These are phyloP conservation scores for Aleadryas rufinucha DNA, from an alignment of 2,113 vertebrate genomes.

Conservation along the genomic window DNA sequence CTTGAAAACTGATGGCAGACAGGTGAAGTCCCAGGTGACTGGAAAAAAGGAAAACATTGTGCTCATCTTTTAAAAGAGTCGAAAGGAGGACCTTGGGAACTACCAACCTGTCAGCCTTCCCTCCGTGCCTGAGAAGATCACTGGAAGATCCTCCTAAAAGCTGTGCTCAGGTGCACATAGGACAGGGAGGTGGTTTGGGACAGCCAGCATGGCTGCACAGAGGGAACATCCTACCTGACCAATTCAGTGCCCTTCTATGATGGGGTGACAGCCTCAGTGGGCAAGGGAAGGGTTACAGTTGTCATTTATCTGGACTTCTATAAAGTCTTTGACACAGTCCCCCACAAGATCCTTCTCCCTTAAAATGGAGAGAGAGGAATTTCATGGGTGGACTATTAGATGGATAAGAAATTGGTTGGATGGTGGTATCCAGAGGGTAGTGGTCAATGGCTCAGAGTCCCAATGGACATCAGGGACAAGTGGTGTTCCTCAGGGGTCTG, in stretches of 20 bases:
- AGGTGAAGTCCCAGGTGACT: background rate
- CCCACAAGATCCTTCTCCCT: background rate
- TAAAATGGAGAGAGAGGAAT: background rate
- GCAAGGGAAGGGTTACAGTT: background rate
- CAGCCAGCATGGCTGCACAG: background rate
- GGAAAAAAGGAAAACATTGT: background rate
- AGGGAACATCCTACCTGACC: background rate
- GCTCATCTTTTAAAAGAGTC: background rate
- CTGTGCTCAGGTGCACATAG: rapidly evolving
- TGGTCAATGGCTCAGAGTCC: background rate
- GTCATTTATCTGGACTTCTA: background rate
- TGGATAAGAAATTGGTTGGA: background rate
- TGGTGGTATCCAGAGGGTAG: too few species aligned
- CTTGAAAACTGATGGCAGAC: background rate
- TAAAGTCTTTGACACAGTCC: too few species aligned
- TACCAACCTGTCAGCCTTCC: background rate
- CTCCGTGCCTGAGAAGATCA: background rate
- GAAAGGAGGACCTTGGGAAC: background rate
- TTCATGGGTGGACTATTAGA: background rate
- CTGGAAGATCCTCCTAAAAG: background rate
- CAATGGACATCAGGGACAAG: background rate
- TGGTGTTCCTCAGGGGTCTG: background rate
- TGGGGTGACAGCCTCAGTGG: background rate
- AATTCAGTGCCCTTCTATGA: background rate
- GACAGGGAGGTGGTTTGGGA: background rate